Evolutionary conservation across 2,113 vertebrate genomes (phyloP), one percentile per base, ranked within the genome.

Genomic region (Pyrgilauda ruficollis): DNA sequence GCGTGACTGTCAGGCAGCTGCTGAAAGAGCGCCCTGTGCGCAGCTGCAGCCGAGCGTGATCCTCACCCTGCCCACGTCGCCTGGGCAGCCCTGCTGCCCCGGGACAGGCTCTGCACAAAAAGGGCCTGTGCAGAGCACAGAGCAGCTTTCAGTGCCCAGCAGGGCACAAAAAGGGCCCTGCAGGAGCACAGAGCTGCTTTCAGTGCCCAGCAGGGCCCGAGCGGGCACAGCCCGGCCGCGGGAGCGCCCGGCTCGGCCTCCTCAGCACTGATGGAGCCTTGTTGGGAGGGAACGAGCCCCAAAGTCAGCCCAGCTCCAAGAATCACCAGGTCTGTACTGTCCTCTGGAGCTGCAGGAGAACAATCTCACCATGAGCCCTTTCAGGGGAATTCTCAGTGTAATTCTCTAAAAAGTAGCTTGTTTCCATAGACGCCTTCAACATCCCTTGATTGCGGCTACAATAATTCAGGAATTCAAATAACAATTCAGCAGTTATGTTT

Each of bases 41-140:
- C 85, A 50, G 79, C 43, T 73, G 85, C 87, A 39, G 73, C 66
- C 30, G 1, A 2, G 22, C 11, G 61, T 72, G 6, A 35, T 64
- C 53, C 0, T 14, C 6, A 27, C n/a, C 73, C 93, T 64, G 43
- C 69, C 56, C 4, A 14, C 19, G 17, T 5, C 77, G 53, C 56
- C 64, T 24, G 58, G 50, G 50, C 89, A 31, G 63, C 58, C 63
- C 50, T 24, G 47, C n/a, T 4, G 22, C 17, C 88, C 53, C 2
- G 2, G 64, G 62, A 81, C 2, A 2, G 39, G 31, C 84, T 55
- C 62, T 9, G 87, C 63, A 97, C 96, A 97, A 94, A 93, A 77
- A 58, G 50, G 44, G 90, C 52, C 95, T 97, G 93, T 97, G 89
- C 55, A 11, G 59, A 94, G 90, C 89, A 96, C 96, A 95, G 69